Base-by-base conservation (phyloP, 2,888 invertebrate species). In the Stenichneumon culpator region DNA sequence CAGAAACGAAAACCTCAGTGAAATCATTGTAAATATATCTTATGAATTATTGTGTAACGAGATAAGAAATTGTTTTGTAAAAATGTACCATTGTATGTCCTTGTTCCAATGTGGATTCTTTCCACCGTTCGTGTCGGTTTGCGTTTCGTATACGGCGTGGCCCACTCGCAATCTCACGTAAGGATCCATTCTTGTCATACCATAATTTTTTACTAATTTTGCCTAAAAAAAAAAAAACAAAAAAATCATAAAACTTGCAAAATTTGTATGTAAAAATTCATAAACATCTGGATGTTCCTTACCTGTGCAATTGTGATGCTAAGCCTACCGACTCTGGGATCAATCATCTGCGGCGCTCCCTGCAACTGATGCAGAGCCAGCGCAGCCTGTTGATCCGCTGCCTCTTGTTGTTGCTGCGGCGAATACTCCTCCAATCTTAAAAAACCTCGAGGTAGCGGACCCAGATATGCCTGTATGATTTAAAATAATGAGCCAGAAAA, bases 41-140 rank as follows among this genome's bases (percentile, higher is more conserved):
- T n/a, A n/a, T n/a, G 5, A 16, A n/a, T 16, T 16, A 6, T n/a
- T 52, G n/a, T 19, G 44, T 52, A 19, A 19, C 1, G 52, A 52
- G 19, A 52, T 39, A 39, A 44, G 3, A 16, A 7, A 52, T 28
- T 14, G 11, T 65, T 19, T 19, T 19, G 19, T 1, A 7, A 50
- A 2, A 80, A 39, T 65, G 77, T 94, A 98, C 97, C 98, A 97
- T 92, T 98, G 98, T 89, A 99, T 97, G 75, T 97, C 97, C 95
- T 99, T 98, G 94, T 99, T 98, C 99, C 99, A 99, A 86, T 97
- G 95, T 3, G 99, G 99, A 91, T 97, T 98, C 94, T 98, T 99
- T 32, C 98, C 98, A 47, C 99, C 99, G 94, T 98, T 99, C 84
- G 97, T 96, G 93, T 98, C 98, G 0, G 99, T 99, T 90, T 98